Evolutionary conservation across 2,113 vertebrate species (phyloP), one percentile per base, ranked within the genome.

Genomic region (Tor tambroides): DNA sequence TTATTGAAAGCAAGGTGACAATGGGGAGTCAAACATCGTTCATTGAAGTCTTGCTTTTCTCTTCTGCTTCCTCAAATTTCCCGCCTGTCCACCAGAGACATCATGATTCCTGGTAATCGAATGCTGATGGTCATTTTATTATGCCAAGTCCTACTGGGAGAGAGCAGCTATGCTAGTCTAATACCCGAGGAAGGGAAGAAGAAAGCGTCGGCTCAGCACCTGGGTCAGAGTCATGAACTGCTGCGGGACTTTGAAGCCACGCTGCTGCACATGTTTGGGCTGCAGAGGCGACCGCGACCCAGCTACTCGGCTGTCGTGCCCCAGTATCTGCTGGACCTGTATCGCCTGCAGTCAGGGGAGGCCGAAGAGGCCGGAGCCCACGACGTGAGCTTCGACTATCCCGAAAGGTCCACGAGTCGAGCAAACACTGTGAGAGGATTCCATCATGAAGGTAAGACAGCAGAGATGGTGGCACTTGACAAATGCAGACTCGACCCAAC

Each of bases 31-130:
- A 69, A 32, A 69, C 65, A 69, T 35, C 38, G n/a, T 43, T 75
- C 19, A 75, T n/a, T 77, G 11, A 46, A 77, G 74, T 77, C 49
- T 54, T 56, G 43, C 43, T 30, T 78, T 75, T 71, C 84, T 82
- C 59, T 87, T 54, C 56, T 85, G 26, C 80, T 72, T 79, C 59
- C 61, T 71, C 8, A 79, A 59, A 59, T 43, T 87, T 93, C 91
- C 93, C 77, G 17, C 86, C 80, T 61, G 43, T 79, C 54, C 85
- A 71, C 30, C 86, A 99, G 98, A 99, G 97, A 98, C 98, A 99
- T 97, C 98, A 99, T 99, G 98, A 98, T 98, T 97, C 97, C 97
- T 98, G 97, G 98, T 99, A 99, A 97, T 97, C 98, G 96, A 97
- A 97, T 98, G 97, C 98, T 99, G 98, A 99, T 99, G 98, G 98